phyloP scores from a whole-genome alignment of 2,888 invertebrate species.

The Diachrysia chrysitis region DNA sequence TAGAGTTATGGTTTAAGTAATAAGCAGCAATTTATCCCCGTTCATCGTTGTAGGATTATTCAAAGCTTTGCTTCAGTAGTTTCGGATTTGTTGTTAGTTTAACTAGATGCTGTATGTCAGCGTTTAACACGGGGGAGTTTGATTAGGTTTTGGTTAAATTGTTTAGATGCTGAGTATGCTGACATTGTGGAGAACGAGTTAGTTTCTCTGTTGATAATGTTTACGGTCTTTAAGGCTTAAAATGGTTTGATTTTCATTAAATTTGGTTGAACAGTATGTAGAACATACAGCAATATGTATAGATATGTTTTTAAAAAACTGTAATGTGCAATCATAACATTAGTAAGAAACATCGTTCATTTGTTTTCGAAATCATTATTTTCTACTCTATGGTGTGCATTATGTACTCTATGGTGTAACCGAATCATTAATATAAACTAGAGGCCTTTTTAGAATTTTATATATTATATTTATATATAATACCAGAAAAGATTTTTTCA shows the following conservation, averaged over 20 bases:
- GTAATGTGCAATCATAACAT: too few relatives aligned
- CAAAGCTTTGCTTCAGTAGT: background rate
- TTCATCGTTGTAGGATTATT: background rate
- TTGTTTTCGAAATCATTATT: too few relatives aligned
- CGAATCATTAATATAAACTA: too few relatives aligned
- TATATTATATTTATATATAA: too few relatives aligned
- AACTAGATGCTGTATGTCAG: conserved; percentile 1
- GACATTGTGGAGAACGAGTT: background rate
- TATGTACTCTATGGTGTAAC: too few relatives aligned
- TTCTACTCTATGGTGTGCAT: too few relatives aligned
- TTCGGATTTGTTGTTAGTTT: conserved; percentile 5
- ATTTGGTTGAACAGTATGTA: background rate
- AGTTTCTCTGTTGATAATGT: background rate
- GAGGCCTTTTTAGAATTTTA: too few relatives aligned
- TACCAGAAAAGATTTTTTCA: too few relatives aligned
- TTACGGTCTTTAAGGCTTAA: background rate
- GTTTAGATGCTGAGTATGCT: background rate
- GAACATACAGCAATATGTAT: too few relatives aligned
- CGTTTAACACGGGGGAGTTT: conserved; percentile 3
- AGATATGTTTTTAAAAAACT: too few relatives aligned
- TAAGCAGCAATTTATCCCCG: background rate
- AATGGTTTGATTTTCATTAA: background rate
- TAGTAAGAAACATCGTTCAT: too few relatives aligned
- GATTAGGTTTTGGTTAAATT: conserved; percentile 1
- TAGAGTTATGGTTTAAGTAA: background rate